Evolutionary conservation across 1,140 invertebrate species (phyloP).

Genomic region (Drosophila ironensis): DNA sequence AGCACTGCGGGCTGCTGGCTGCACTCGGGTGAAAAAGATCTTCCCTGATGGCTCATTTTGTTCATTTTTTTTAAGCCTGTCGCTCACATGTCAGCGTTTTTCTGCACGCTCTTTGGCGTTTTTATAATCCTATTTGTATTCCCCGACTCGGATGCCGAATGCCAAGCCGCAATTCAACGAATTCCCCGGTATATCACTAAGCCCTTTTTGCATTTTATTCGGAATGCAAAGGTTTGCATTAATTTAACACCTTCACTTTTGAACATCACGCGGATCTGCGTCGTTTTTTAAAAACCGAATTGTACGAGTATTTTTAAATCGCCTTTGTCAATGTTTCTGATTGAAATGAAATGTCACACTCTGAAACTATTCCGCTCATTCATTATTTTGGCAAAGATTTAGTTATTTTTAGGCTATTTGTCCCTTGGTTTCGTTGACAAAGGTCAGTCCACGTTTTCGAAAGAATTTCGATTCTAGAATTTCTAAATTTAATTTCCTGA

Average conservation of each 20-base stretch:
- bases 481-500: too few relatives aligned
- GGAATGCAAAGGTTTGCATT: too few relatives aligned
- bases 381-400: neutral
- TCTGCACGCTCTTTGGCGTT: slow-evolving; percentile 10
- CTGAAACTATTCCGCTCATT: too few relatives aligned
- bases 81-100: slow-evolving; percentile 19
- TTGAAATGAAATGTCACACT: too few relatives aligned
- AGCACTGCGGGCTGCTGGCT: too few relatives aligned
- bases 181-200: neutral
- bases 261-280: too few relatives aligned
- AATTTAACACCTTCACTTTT: too few relatives aligned
- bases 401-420: neutral
- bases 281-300: too few relatives aligned
- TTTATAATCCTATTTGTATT: slow-evolving; percentile 11
- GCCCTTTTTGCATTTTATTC: too few relatives aligned
- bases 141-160: neutral
- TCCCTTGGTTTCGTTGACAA: neutral
- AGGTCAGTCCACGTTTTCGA: neutral
- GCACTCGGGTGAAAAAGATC: slow-evolving; percentile 26
- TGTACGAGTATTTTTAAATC: too few relatives aligned
- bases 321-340: too few relatives aligned
- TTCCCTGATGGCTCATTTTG: slow-evolving; percentile 17
- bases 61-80: slow-evolving; percentile 13
- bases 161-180: neutral
- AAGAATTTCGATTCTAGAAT: neutral